Conservation (phyloP, 1,140 invertebrate species). For the Stegodyphus dumicola region DNA sequence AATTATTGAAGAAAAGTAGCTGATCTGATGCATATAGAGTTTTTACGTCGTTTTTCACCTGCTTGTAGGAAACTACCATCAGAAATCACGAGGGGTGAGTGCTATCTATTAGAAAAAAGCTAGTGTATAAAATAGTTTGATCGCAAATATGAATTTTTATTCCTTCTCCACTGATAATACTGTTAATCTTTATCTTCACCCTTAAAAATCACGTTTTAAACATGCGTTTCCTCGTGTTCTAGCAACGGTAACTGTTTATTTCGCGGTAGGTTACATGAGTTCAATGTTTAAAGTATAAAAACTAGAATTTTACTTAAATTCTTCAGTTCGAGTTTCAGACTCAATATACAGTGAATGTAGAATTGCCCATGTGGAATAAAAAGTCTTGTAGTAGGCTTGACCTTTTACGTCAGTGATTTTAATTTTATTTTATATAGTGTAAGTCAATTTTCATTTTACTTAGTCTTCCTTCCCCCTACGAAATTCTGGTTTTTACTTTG, state of each 20-base stretch:
- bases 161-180: not conserved
- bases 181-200: not conserved
- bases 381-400: not conserved
- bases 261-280: not conserved
- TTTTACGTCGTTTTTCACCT: conserved; percentile 37
- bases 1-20: conserved; percentile 37
- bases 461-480: no score
- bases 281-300: not conserved
- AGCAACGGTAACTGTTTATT: not conserved
- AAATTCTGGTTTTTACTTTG: no score
- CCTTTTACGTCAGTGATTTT: no score
- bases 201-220: not conserved
- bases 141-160: not conserved
- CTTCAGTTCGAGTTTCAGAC: no score
- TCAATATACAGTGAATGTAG: no score
- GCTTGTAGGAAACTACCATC: conserved; percentile 21
- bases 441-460: no score
- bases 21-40: conserved; percentile 61
- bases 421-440: no score
- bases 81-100: conserved; percentile 28
- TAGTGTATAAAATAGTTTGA: not conserved
- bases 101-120: not conserved
- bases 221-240: not conserved
- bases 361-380: not conserved
- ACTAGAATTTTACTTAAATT: not conserved